phyloP scores from a whole-genome alignment of 2,888 invertebrate genomes.

The Prosapia bicincta region DNA sequence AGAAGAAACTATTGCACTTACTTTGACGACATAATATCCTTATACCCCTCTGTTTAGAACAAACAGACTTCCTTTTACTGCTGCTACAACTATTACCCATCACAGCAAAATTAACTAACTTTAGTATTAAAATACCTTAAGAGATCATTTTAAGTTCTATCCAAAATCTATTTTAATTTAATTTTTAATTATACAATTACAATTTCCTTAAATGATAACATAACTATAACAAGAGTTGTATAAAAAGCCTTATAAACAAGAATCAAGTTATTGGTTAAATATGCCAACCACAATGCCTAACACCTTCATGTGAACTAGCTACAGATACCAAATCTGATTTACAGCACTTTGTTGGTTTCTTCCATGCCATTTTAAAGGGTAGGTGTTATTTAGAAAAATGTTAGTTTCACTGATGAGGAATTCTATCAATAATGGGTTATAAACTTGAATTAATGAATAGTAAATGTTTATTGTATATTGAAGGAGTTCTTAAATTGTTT shows the following conservation, averaged over 20 bases:
- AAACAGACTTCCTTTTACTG: background rate
- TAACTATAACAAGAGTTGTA: background rate
- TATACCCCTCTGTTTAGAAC: background rate
- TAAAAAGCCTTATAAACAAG: background rate
- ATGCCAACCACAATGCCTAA: background rate
- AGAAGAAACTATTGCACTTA: background rate
- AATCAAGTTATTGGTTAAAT: background rate
- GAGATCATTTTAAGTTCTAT: too few relatives aligned
- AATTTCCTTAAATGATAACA: too few relatives aligned
- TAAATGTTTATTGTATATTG: too few relatives aligned
- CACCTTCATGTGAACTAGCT: background rate
- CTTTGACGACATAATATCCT: background rate
- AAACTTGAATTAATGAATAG: too few relatives aligned
- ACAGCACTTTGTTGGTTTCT: background rate
- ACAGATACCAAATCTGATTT: background rate
- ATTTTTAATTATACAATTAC: too few relatives aligned
- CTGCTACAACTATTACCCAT: background rate
- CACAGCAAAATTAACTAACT: background rate
- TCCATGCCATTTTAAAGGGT: background rate
- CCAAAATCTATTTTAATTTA: too few relatives aligned
- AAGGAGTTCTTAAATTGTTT: too few relatives aligned
- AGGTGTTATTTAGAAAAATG: background rate
- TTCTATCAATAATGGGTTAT: too few relatives aligned
- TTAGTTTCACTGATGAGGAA: too few relatives aligned
- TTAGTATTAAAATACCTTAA: too few relatives aligned